Evolutionary conservation across 2,888 invertebrate species (phyloP), one percentile per base, ranked within the genome.

Genomic region (Dryomyza anilis): DNA sequence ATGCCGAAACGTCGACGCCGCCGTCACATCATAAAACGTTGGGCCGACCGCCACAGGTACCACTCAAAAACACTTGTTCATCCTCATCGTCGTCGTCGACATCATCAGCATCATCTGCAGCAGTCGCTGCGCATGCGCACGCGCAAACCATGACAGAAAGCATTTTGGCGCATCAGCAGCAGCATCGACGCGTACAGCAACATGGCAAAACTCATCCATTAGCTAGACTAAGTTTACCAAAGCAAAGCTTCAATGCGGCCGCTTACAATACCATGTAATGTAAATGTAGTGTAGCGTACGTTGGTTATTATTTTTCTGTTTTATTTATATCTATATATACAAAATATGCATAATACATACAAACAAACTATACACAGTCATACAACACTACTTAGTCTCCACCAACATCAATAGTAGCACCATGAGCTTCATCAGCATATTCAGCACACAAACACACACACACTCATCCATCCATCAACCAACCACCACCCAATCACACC

Each of bases 211-310:
- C 92, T 78, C 95, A 96, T 87, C 95, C 96, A 72, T 87, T 96
- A 79, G 91, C 94, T 77, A 91, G 91, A 88, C 88, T 96, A 84
- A 91, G 90, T 85, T 87, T 91, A 84, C 89, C 87, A 83, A 89
- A 91, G 86, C 87, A 88, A 76, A 87, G 87, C 85, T 87, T 88
- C 85, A 91, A 91, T 84, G 91, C 92, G 86, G 81, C 83, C 73
- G 91, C 93, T 84, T 94, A 93, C 85, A 94, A 94, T 86, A 94
- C 93, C 80, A 93, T 94, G 94, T 94, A 90, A n/a, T n/a, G n/a
- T 39, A 39, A 72, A 72, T 72, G 69, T 66, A 63, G 62, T 62
- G 39, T n/a, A n/a, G n/a, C n/a, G 63, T 45, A 66, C 65, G 36
- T 63, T 67, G 66, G 64, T 63, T 57, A 64, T 58, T 60, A 65